Evolutionary conservation across 1,140 invertebrate species (phyloP).

Genomic region (Scaptomyza pallida): DNA sequence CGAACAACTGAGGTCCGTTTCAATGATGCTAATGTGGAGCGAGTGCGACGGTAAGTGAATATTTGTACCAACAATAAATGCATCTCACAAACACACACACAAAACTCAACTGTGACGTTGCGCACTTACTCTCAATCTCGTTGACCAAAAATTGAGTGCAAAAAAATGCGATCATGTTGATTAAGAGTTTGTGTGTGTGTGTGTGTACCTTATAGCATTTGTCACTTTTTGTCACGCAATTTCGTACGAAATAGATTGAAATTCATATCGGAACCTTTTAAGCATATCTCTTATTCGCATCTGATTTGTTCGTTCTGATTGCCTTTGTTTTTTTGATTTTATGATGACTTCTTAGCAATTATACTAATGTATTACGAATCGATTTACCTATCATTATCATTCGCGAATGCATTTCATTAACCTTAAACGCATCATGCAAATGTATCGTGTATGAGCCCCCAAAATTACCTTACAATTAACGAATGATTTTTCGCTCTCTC

Average conservation of each 20-base stretch:
- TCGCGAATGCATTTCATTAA: too few relatives aligned
- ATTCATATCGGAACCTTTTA: too few relatives aligned
- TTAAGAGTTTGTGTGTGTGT: not conserved
- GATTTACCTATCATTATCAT: not conserved
- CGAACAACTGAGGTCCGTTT: constrained; percentile 55
- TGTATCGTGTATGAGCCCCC: not conserved
- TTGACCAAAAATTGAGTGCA: not conserved
- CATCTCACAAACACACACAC: not conserved
- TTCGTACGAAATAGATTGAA: too few relatives aligned
- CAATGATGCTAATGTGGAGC: constrained; percentile 66
- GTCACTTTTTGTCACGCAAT: not conserved
- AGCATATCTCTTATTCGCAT: too few relatives aligned
- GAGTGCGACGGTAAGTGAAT: constrained; percentile 60
- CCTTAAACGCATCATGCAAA: not conserved
- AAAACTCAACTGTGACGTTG: constrained; percentile 10
- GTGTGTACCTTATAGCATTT: not conserved
- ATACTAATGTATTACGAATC: too few relatives aligned
- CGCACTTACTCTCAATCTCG: not conserved
- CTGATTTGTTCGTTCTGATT: too few relatives aligned
- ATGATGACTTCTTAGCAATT: too few relatives aligned
- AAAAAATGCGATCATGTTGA: not conserved
- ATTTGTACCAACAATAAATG: not conserved
- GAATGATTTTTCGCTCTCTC: not conserved
- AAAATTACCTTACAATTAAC: not conserved
- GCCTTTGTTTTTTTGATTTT: too few relatives aligned